These are phyloP conservation scores for Drosophila putrida DNA, from an alignment of 2,888 invertebrate genomes.

Conservation along the genomic window DNA sequence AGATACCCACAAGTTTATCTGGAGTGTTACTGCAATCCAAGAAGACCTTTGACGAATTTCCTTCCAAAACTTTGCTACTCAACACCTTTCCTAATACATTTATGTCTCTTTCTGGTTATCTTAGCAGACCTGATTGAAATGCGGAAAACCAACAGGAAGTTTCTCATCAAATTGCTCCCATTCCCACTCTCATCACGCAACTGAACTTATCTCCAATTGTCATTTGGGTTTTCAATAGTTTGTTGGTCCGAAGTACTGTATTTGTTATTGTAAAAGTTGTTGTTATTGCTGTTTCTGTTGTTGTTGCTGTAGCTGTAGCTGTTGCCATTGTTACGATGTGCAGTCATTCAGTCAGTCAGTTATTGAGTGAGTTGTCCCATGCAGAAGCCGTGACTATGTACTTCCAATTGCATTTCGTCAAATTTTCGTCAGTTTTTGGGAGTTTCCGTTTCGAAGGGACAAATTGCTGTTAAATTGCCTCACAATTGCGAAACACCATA, in stretches of 20 bases:
- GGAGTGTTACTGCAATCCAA: not conserved
- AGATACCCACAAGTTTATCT: not conserved
- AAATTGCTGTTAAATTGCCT: constrained; percentile 80
- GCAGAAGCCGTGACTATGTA: constrained; percentile 57
- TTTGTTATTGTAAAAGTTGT: constrained; percentile 46
- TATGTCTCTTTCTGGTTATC: not conserved
- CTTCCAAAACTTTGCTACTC: not conserved
- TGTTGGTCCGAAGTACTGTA: constrained; percentile 28
- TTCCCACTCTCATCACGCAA: constrained; percentile 3
- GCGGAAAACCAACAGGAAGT: constrained; percentile 41
- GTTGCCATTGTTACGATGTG: constrained; percentile 73
- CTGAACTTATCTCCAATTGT: constrained; percentile 35
- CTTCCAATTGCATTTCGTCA: constrained; percentile 79
- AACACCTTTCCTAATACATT: not conserved
- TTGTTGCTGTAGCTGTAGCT: constrained; percentile 36
- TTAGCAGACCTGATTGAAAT: constrained; percentile 12
- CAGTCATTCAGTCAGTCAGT: constrained; percentile 40
- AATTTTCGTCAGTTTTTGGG: constrained; percentile 64
- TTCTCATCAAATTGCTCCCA: constrained; percentile 35
- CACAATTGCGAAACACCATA: constrained; percentile 78
- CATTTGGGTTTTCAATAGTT: constrained; percentile 54
- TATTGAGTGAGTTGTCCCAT: constrained; percentile 37
- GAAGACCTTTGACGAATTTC: not conserved
- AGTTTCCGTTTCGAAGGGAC: constrained; percentile 51
- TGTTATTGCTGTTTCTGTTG: constrained; percentile 56